Conservation (phyloP, 2,888 invertebrate genomes). For the Labia minor region DNA sequence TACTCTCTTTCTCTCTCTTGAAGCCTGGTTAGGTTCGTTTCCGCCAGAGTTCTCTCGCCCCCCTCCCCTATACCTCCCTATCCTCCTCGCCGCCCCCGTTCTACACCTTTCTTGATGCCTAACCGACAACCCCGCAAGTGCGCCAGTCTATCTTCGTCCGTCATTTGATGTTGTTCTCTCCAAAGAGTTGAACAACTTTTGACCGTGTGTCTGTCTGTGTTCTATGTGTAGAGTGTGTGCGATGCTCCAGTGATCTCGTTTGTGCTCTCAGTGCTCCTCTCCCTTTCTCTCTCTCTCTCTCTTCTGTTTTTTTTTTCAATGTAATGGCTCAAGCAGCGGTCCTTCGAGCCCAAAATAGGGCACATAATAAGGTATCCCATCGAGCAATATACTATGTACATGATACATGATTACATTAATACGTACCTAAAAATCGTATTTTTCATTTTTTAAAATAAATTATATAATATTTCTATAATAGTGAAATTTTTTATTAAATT, state of each 20-base stretch:
- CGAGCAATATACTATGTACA: too few species aligned
- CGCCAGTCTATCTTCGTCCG: background rate
- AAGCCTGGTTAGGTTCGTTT: background rate
- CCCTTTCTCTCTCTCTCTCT: background rate
- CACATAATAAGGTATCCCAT: conserved; percentile 32
- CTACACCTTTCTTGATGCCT: too few species aligned
- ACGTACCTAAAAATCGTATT: too few species aligned
- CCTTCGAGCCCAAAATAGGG: conserved; percentile 32
- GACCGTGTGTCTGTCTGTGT: background rate
- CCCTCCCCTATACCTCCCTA: background rate
- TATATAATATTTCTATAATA: too few species aligned
- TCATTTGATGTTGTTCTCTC: background rate
- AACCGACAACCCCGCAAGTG: background rate
- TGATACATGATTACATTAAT: too few species aligned
- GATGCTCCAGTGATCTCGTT: conserved; percentile 13
- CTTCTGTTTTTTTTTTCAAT: background rate
- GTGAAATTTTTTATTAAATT: too few species aligned
- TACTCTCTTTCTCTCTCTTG: background rate
- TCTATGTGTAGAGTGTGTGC: background rate
- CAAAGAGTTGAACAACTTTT: background rate
- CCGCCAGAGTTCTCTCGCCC: background rate
- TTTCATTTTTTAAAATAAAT: too few species aligned
- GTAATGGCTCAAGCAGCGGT: conserved; percentile 35
- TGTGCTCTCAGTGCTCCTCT: too few species aligned
- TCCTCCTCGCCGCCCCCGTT: background rate